phyloP scores from a whole-genome alignment of 2,888 invertebrate species.

The Callinectes sapidus region DNA sequence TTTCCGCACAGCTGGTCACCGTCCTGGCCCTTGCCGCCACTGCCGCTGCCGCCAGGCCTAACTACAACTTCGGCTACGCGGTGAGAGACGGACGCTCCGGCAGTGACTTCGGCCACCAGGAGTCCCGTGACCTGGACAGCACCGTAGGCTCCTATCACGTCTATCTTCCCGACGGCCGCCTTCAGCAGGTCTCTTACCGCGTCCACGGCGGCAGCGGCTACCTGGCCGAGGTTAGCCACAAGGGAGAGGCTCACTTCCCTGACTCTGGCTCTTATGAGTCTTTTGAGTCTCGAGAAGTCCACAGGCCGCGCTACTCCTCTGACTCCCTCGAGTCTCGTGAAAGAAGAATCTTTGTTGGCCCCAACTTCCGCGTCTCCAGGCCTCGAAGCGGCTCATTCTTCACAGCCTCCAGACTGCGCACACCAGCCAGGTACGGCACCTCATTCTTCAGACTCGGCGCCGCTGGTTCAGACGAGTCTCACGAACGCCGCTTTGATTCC shows the following conservation, averaged over 20 bases:
- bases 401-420: not conserved
- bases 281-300: constrained; percentile 6
- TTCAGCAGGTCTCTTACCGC: constrained; percentile 44
- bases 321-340: constrained; percentile 28
- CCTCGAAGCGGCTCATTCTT: not conserved
- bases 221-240: constrained; percentile 39
- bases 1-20: constrained; percentile 22
- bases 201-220: constrained; percentile 45
- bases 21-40: not conserved
- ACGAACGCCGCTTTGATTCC: not conserved
- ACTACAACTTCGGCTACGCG: constrained; percentile 9
- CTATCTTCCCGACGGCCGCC: constrained; percentile 53
- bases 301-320: not conserved
- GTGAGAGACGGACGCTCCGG: constrained; percentile 34
- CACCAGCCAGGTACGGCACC: not conserved
- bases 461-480: not conserved
- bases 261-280: constrained; percentile 2
- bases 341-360: not conserved
- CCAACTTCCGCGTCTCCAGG: not conserved
- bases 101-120: constrained; percentile 42
- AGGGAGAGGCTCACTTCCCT: constrained; percentile 58
- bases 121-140: constrained; percentile 46
- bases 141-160: constrained; percentile 47
- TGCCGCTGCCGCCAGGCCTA: not conserved
- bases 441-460: not conserved